Evolutionary conservation across 2,113 vertebrate genomes (phyloP), one percentile per base, ranked within the genome.

Genomic region (Sinocyclocheilus grahami): DNA sequence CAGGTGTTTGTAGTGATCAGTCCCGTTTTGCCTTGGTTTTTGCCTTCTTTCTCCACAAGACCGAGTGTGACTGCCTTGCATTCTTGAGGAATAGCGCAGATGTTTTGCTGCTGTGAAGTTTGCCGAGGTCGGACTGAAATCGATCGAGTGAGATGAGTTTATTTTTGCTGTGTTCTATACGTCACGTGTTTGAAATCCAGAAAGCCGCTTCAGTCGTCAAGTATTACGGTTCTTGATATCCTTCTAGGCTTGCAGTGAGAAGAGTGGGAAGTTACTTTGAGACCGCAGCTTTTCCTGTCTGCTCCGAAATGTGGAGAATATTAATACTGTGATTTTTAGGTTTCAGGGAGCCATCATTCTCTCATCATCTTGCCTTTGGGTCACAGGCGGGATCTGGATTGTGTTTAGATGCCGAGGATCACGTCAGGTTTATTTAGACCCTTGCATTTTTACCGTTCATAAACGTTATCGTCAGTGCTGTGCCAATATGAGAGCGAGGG

Each of bases 401-500:
- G 33, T 8, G 7, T n/a, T 27, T 48, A n/a, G 83, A 33, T 53
- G 42, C 46, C 6, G 1, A 33, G 24, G 67, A 3, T 58, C 24
- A 76, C 10, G 1, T 22, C 33, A 5, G 48, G 60, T 84, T 42
- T 16, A 60, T 58, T 78, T 60, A 5, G 10, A 78, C n/a, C 30
- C 20, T 37, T 39, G 12, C 33, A 74, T 39, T n/a, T 30, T 75
- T 62, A 42, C 20, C 37, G 1, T 46, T 48, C 80, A 16, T 69
- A 20, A 27, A 20, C 16, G 69, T 39, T 62, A 67, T 24, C 53
- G 82, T 69, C 65, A 76, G 48, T 71, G 83, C 39, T 63, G 89
- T 93, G 92, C 87, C 89, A 89, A 91, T 83, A 85, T n/a, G 79
- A 89, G 67, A 33, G 77, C 12, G 78, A 9, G 20, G 82, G 86